Percentiles rank a stretch among this genome's conserved stretches.
These are phyloP conservation scores for Tridacna gigas DNA, from an alignment of 2,888 invertebrate species.

Conservation along the genomic window DNA sequence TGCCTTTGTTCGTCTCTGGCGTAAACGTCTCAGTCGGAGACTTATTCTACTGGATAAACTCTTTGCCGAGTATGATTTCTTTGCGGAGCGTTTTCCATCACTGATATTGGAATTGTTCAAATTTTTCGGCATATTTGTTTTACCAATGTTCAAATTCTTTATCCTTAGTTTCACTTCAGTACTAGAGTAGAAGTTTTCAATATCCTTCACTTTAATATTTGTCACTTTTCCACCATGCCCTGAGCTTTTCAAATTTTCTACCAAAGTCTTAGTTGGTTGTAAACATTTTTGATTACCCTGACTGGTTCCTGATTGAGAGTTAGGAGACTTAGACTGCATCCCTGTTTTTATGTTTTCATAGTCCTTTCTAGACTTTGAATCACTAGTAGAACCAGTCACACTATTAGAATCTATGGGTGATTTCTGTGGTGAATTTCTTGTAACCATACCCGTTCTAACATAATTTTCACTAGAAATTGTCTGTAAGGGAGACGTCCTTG, in stretches of 20 bases:
- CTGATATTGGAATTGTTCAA: conserved; percentile 48
- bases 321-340: conserved; percentile 5
- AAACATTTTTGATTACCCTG: conserved; percentile 45
- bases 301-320: conserved; percentile 20
- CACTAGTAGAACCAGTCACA: neutral
- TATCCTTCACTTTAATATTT: conserved; percentile 46
- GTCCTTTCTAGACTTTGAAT: conserved; percentile 21
- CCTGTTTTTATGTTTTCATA: conserved; percentile 20
- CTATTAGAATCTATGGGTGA: conserved; percentile 29
- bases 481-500: conserved; percentile 50
- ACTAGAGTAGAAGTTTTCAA: conserved; percentile 57
- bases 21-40: conserved; percentile 51
- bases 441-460: conserved; percentile 52
- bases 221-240: conserved; percentile 21
- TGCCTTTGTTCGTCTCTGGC: conserved; percentile 40
- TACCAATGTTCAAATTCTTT: conserved; percentile 45
- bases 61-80: conserved; percentile 41
- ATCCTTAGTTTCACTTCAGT: conserved; percentile 48
- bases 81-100: conserved; percentile 37
- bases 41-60: conserved; percentile 63
- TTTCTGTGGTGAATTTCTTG: conserved; percentile 58
- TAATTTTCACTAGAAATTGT: conserved; percentile 57
- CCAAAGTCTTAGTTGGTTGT: conserved; percentile 43
- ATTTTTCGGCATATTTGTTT: conserved; percentile 32
- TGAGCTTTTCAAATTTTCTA: conserved; percentile 43